Evolutionary conservation across 2,113 vertebrate genomes (phyloP), one percentile per base, ranked within the genome.

Genomic region (Caloenas nicobarica): DNA sequence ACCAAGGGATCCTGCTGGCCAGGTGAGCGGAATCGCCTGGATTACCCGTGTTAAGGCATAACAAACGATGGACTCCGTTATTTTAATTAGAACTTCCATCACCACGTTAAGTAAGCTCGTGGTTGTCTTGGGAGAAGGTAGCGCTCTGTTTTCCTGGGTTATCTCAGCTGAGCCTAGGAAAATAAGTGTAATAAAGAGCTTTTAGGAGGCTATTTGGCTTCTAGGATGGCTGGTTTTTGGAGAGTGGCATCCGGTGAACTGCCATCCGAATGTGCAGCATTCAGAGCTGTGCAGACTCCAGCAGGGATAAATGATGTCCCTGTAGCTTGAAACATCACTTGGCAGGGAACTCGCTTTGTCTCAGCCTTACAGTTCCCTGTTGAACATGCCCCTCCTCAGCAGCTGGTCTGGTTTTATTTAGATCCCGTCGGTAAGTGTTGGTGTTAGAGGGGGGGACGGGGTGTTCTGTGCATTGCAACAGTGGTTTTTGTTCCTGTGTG

Each of bases 1-100:
- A 99, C 97, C 99, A 99, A 96, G 99, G 99, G 62, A 99, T 99
- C 97, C 98, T 99, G 84, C 97, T 99, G 94, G 99, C 99, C 96
- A 99, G 99, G 99, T 99, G 95, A 51, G 96, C 4, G 40, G 50
- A 81, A 24, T 36, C 23, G 34, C 15, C 64, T 3, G 5, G 2
- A 2, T 65, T 19, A 28, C 17, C 58, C 7, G 0, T 4, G 7
- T 9, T 16, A 65, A 84, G 76, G 51, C 5, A 3, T 11, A 13
- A 17, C 34, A 34, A 33, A 0, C 69, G 29, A 58, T 34, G 33
- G 56, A 4, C 48, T 86, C 29, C 9, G 0, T 68, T 71, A 5
- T 66, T 86, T 74, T 22, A 38, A 72, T 62, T 70, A 36, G 58
- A 28, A 23, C 16, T 73, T 66, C n/a, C 16, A 5, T 48, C 3